Conservation (phyloP, 2,888 invertebrate genomes). For the Trilocha varians region DNA sequence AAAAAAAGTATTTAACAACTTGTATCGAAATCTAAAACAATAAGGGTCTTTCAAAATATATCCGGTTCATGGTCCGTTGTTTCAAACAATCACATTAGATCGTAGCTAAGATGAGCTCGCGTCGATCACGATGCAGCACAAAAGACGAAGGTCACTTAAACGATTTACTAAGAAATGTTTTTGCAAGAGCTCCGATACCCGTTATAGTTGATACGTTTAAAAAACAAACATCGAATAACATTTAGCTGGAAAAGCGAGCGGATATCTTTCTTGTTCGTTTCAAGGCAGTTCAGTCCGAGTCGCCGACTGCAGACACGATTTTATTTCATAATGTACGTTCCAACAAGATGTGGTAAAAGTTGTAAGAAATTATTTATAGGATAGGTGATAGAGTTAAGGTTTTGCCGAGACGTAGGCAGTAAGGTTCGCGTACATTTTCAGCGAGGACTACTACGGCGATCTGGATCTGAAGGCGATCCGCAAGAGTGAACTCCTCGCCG, state of each 20-base stretch:
- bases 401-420: slow-evolving; percentile 54
- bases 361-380: too few species aligned
- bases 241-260: slow-evolving; percentile 50
- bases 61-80: slow-evolving; percentile 31
- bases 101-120: slow-evolving; percentile 23
- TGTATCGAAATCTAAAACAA: slow-evolving; percentile 16
- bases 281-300: slow-evolving; percentile 62
- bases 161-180: slow-evolving; percentile 24
- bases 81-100: slow-evolving; percentile 27
- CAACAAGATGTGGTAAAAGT: slow-evolving; percentile 47
- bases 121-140: slow-evolving; percentile 17
- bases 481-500: slow-evolving; percentile 92
- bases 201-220: slow-evolving; percentile 23
- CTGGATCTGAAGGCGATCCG: slow-evolving; percentile 95
- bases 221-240: slow-evolving; percentile 46
- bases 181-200: slow-evolving; percentile 28
- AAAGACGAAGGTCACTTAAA: slow-evolving; percentile 33
- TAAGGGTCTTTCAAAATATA: slow-evolving; percentile 23
- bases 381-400: slow-evolving; percentile 33
- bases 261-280: slow-evolving; percentile 52
- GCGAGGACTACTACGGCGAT: slow-evolving; percentile 97
- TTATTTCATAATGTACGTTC: slow-evolving; percentile 58
- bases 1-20: neutral
- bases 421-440: slow-evolving; percentile 76
- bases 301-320: slow-evolving; percentile 43